Base-by-base conservation (phyloP, 2,888 invertebrate species). In the Gerosis bhagava region DNA sequence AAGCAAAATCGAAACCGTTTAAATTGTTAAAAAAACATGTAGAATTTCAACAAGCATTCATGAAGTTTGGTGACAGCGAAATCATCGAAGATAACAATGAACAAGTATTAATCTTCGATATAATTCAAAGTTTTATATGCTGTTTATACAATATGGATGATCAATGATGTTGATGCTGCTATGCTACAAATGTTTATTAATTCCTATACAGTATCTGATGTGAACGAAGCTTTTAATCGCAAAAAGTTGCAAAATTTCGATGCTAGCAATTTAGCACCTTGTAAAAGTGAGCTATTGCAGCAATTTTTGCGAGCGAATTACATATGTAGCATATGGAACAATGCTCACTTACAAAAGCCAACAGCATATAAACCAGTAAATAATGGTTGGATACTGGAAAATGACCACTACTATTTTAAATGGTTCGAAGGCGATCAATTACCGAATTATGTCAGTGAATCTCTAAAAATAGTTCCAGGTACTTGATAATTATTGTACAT, bases 351-450 rank as follows among this genome's bases (percentile, higher is more conserved):
- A 15, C 15, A 49, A 48, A 50, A 22, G 49, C 57, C 56, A 45
- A 55, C 54, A 10, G 35, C 24, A 16, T 50, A 44, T 47, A 8
- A 50, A 46, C 55, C 54, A 5, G 55, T 50, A 7, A 57, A 59
- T 56, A 57, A 59, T 46, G 60, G 60, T n/a, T 60, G 60, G 59
- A 34, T 47, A 11, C 16, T 56, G 5, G 26, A 60, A 54, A 29
- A 55, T 53, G 29, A 54, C 24, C 32, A 59, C 29, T 61, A 61
- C 19, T 19, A 32, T 1, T 32, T 32, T 3, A 32, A 32, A 32
- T 32, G 32, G 32, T 32, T 32, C 19, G 32, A 32, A 32, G 32
- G 19, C 5, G 32, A 32, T 32, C 32, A 32, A 11, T 19, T 32
- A 11, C 32, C 32, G 3, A 32, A 3, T 19, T 32, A 19, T 19